Conservation (phyloP, 2,113 vertebrate species). For the Apistogramma diplotaenia region DNA sequence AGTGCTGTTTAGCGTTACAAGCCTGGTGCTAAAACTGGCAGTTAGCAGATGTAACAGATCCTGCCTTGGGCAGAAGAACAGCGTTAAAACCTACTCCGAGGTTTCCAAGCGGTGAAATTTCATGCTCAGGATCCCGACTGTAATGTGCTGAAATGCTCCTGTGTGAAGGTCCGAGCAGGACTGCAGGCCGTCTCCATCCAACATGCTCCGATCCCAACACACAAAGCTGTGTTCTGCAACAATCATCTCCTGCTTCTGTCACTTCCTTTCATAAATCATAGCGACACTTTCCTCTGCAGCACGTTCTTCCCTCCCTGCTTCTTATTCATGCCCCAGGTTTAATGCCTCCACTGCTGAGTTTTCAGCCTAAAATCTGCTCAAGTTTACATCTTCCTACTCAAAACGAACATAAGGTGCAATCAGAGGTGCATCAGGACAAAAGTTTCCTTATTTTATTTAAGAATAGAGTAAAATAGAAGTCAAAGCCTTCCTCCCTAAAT, state of each 20-base stretch:
- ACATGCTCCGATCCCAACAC: neutral
- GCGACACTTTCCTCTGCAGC: constrained; percentile 34
- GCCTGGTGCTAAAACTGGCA: neutral
- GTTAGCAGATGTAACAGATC: neutral
- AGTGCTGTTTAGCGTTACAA: neutral
- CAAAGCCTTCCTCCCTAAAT: neutral
- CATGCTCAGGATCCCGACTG: neutral
- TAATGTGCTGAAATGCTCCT: neutral
- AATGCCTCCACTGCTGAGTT: neutral
- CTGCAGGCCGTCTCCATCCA: neutral
- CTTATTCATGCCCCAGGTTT: constrained; percentile 13
- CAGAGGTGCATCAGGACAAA: neutral
- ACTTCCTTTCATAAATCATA: constrained; percentile 24
- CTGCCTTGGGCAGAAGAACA: neutral
- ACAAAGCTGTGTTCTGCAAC: neutral
- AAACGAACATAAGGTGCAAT: neutral
- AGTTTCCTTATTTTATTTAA: neutral
- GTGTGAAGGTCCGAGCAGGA: neutral
- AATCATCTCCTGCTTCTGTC: neutral
- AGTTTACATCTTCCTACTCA: neutral
- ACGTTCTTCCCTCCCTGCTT: constrained; percentile 2
- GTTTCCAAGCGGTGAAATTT: neutral
- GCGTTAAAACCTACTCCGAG: neutral
- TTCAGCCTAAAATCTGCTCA: neutral
- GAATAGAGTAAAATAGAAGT: neutral